Conservation (phyloP, 2,888 invertebrate genomes). For the Thumatha senex region DNA sequence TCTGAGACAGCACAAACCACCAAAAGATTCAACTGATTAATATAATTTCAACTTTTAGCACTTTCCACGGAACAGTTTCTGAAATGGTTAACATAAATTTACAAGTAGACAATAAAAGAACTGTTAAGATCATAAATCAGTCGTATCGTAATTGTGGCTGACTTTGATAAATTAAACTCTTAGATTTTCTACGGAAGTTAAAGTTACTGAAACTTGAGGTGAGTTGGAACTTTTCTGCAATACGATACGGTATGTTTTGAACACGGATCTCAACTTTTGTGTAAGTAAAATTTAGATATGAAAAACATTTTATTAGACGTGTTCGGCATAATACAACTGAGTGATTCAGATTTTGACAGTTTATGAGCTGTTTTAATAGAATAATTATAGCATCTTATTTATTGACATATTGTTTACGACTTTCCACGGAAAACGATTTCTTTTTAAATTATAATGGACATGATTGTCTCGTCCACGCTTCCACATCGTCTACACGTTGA, state of each 20-base stretch:
- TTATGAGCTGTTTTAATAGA: not conserved
- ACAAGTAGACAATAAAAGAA: conserved; percentile 3
- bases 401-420: too few relatives aligned
- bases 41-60: too few relatives aligned
- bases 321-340: not conserved
- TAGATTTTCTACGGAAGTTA: conserved; percentile 11
- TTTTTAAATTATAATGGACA: too few relatives aligned
- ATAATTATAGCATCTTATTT: not conserved
- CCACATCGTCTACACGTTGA: conserved; percentile 17
- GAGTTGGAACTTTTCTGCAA: conserved; percentile 7
- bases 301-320: conserved; percentile 1
- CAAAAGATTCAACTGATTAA: too few relatives aligned
- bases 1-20: too few relatives aligned
- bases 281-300: conserved; percentile 2
- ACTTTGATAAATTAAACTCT: conserved; percentile 18
- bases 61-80: not conserved
- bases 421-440: too few relatives aligned
- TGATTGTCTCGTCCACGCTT: conserved; percentile 15
- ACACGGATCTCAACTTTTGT: conserved; percentile 7
- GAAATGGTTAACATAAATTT: conserved; percentile 5
- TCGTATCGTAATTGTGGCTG: conserved; percentile 8
- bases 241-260: conserved; percentile 4
- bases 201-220: conserved; percentile 11
- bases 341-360: not conserved
- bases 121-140: conserved; percentile 12